Base-by-base conservation (phyloP, 2,113 vertebrate species). In the Apistogramma diplotaenia region DNA sequence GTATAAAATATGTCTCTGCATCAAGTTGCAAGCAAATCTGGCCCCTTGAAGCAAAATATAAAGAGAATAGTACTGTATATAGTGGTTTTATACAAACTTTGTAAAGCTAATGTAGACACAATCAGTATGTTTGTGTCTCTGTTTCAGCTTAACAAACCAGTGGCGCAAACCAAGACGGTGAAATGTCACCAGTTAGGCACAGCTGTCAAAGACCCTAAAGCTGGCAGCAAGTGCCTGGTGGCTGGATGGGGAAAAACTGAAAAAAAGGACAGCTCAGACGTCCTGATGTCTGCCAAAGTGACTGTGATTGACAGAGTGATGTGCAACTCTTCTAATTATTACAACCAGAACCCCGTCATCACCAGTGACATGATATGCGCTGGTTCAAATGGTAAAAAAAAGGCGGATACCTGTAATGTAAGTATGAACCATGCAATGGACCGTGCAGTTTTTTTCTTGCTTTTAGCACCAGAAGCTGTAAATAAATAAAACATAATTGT, bases 251-350 rank as follows among this genome's bases (percentile, higher is more conserved):
- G 94, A 2, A 1, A 0, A 6, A 93, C 76, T 1, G 61, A 79
- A 0, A 65, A 74, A 1, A 0, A 0, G 0, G 3, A 2, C 13
- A 16, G 4, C 21, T 95, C 94, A 0, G 78, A 94, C 0, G 87
- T 93, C 43, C 79, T 95, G 21, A 92, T 31, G 84, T 61, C 89
- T 1, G 88, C 19, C 15, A 92, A 90, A 0, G 92, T 94, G 76
- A 93, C 89, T 3, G 87, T 94, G 59, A 79, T 94, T 1, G 33
- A 85, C 16, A 90, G 90, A 46, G 0, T 0, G 0, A 86, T 51
- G 18, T 95, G 94, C 76, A 94, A 94, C 78, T 91, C 92, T 8
- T n/a, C n/a, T n/a, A n/a, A n/a, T n/a, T 87, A 72, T 57, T 94
- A 95, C 78, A 76, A 85, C 67, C 0, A 0, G 0, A 51, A 60